Conservation (phyloP, 2,797 vertebrate genomes). For the Pyrocephalus nanus region DNA sequence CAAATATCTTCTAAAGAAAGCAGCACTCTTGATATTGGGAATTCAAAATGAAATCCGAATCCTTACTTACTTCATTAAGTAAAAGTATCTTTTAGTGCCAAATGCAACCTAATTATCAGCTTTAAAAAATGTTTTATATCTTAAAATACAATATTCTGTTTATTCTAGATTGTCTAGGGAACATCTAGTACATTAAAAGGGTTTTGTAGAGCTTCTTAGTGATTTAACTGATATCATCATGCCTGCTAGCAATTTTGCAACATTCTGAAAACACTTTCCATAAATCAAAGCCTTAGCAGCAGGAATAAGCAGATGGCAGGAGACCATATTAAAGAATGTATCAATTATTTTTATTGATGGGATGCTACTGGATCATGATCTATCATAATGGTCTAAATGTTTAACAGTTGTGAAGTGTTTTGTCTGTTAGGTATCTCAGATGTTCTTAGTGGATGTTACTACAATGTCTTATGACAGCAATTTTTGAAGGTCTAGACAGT, state of each 20-base stretch:
- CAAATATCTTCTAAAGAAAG: slow-evolving; percentile 2
- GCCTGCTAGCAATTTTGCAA: slow-evolving; percentile 76
- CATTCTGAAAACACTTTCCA: slow-evolving; percentile 76
- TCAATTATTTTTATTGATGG: slow-evolving; percentile 75
- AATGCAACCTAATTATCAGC: slow-evolving; percentile 56
- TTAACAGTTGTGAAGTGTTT: slow-evolving; percentile 61
- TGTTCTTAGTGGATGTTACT: slow-evolving; percentile 8
- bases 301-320: slow-evolving; percentile 73
- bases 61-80: slow-evolving; percentile 69
- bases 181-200: slow-evolving; percentile 71
- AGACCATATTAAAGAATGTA: slow-evolving; percentile 68
- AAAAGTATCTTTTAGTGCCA: slow-evolving; percentile 54
- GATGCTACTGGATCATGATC: slow-evolving; percentile 55
- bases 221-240: slow-evolving; percentile 71
- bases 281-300: slow-evolving; percentile 75
- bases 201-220: slow-evolving; percentile 66
- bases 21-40: slow-evolving; percentile 8
- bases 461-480: background rate
- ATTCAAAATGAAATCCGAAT: slow-evolving; percentile 42
- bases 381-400: slow-evolving; percentile 54
- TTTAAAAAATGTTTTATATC: slow-evolving; percentile 70
- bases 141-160: slow-evolving; percentile 75
- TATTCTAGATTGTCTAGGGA: slow-evolving; percentile 73
- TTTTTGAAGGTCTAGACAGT: slow-evolving; percentile 1
- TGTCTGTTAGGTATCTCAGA: slow-evolving; percentile 34